Conservation (phyloP, 2,113 vertebrate genomes). For the Noctilio leporinus region DNA sequence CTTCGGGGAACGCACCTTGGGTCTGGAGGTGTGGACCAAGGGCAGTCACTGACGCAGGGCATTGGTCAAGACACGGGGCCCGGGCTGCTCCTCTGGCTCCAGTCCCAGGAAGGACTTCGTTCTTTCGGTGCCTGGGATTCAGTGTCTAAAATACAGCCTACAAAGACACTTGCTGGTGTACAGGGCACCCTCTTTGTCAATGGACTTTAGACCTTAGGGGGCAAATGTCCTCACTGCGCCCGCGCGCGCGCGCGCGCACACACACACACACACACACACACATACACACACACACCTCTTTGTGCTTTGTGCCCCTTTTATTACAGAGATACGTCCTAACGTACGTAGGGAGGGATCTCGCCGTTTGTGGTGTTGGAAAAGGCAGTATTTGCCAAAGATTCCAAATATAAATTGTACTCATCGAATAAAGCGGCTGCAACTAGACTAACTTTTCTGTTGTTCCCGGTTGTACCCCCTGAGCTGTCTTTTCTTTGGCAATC, state of each 20-base stretch:
- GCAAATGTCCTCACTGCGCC: neutral
- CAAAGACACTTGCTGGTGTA: neutral
- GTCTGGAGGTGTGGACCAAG: neutral
- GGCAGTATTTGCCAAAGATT: conserved; percentile 1
- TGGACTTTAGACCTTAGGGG: neutral
- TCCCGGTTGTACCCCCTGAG: neutral
- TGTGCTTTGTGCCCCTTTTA: neutral
- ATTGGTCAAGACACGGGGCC: neutral
- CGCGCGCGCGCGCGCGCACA: neutral
- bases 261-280: neutral
- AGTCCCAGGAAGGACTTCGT: neutral
- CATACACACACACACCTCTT: neutral
- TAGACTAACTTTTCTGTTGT: neutral
- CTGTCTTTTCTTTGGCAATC: neutral
- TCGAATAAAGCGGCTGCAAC: conserved; percentile 10
- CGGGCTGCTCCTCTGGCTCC: neutral
- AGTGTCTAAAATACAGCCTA: neutral
- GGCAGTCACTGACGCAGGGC: neutral
- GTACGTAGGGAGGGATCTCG: neutral
- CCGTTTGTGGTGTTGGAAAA: neutral
- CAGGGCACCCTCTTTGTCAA: neutral
- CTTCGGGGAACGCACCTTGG: neutral
- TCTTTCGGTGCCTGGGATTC: neutral
- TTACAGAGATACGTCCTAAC: neutral
- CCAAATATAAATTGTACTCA: neutral